Base-by-base conservation (phyloP, 2,888 invertebrate species). In the Pandemis cinnamomeana region DNA sequence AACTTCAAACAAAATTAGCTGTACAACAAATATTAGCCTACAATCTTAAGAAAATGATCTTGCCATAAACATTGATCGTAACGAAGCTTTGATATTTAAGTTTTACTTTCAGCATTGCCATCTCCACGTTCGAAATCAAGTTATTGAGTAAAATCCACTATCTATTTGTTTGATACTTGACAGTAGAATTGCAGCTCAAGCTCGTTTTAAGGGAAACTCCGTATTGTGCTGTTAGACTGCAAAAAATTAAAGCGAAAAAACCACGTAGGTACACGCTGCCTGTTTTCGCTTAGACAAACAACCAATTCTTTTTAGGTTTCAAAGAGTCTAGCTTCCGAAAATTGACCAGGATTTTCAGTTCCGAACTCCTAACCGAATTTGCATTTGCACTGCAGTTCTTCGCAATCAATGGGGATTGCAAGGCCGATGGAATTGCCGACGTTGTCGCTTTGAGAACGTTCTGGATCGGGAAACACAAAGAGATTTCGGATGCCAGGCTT, bases 321-420 rank as follows among this genome's bases (percentile, higher is more conserved):
- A 55, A 55, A 55, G 55, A 15, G 55, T 15, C 4, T 36, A 36
- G 27, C 27, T 36, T 55, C 20, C 20, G 20, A 53, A 53, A n/a
- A 20, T 20, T 15, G 55, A 7, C 20, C 55, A 55, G 20, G 55
- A 55, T 55, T 55, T 55, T 15, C 55, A 20, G 55, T 55, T 51
- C 55, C 55, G 20, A 20, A 15, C 20, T 20, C 13, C 20, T 7
- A 55, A 15, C 15, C 6, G 55, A 15, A 55, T 55, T 55, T 55
- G 55, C 55, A 55, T 55, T 55, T 55, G 55, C 55, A 55, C 55
- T 67, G 53, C 51, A 67, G 67, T 53, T 67, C 41, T 41, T 67
- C 53, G 67, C 67, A 67, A 67, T 67, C 67, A 67, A 41, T 41
- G 67, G 15, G 53, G 67, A 67, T 67, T 51, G 36, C 51, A 41